Evolutionary conservation across 2,888 invertebrate species (phyloP), one percentile per base, ranked within the genome.

Genomic region (Dasysyrphus tricinctus): DNA sequence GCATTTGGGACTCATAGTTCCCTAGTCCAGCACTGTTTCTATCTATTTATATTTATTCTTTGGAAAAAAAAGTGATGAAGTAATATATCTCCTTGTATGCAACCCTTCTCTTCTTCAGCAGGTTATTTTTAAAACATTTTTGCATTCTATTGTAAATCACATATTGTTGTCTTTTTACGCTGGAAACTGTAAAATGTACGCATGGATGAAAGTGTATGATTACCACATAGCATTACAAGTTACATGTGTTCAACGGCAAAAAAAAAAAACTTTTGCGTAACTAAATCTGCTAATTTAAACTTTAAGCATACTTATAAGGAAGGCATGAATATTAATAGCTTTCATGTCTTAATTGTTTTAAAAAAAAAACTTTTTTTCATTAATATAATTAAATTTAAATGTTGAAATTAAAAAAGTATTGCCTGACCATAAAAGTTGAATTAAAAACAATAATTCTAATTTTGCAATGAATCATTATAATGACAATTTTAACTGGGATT

Each of bases 111-210:
- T 34, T 59, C 32, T 32, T n/a, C n/a, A n/a, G 6, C 34, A 34
- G 19, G 67, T 74, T 83, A 83, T 79, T 83, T 83, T 74, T 79
- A 83, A 67, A 74, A 56, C 74, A 80, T 69, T 83, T 80, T 67
- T 59, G 72, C 57, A 44, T 57, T 72, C 54, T 32, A 44, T 42
- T 72, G 12, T 59, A 29, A 32, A 14, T 39, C 34, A 59, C 6
- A 24, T 12, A 16, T 16, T 57, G 5, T 11, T 16, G 8, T 54
- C 8, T 14, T 32, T 14, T 32, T 1, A 14, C n/a, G 4, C 54
- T 54, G 14, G 5, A 32, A 54, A 54, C 29, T 32, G 54, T 54
- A 6, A 32, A 0, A n/a, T 54, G 1, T 32, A 72, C 59, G 86
- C 75, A 61, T 77, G 73, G 81, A 14, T 85, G 44, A n/a, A 44